Percentiles rank a stretch among this genome's conserved stretches.
Evolutionary conservation across 2,888 invertebrate species (phyloP).

Genomic region (Resseliella maxima): DNA sequence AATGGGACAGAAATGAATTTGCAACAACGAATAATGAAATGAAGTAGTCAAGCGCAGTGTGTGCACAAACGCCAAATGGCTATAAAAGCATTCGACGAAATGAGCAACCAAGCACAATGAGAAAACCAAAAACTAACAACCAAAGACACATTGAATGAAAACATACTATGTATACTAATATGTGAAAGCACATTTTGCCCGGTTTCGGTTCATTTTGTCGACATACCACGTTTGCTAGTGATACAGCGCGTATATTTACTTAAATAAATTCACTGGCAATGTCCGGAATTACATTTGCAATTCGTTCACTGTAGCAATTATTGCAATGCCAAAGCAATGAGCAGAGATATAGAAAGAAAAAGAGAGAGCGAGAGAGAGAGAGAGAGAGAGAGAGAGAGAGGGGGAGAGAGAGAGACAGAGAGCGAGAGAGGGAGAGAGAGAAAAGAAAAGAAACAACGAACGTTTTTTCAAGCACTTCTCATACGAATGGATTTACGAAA

Average conservation of each 20-base stretch:
- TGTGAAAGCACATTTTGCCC: too few relatives aligned
- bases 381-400: too few relatives aligned
- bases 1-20: conserved; percentile 40
- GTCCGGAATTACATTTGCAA: conserved; percentile 48
- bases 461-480: background rate
- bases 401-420: too few relatives aligned
- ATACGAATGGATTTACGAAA: conserved; percentile 4
- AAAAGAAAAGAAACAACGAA: background rate
- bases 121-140: background rate
- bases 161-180: too few relatives aligned
- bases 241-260: conserved; percentile 43
- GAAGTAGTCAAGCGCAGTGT: conserved; percentile 38
- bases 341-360: background rate
- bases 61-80: background rate
- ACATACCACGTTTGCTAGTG: background rate
- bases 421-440: too few relatives aligned
- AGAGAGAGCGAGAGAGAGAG: too few relatives aligned
- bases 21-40: conserved; percentile 13
- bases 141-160: background rate
- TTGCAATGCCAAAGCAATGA: background rate
- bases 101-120: background rate
- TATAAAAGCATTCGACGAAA: conserved; percentile 5
- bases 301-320: conserved; percentile 40
- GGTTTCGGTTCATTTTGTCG: background rate
- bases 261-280: conserved; percentile 22